Evolutionary conservation across 2,888 invertebrate species (phyloP).

Genomic region (Pristionchus japonicus): DNA sequence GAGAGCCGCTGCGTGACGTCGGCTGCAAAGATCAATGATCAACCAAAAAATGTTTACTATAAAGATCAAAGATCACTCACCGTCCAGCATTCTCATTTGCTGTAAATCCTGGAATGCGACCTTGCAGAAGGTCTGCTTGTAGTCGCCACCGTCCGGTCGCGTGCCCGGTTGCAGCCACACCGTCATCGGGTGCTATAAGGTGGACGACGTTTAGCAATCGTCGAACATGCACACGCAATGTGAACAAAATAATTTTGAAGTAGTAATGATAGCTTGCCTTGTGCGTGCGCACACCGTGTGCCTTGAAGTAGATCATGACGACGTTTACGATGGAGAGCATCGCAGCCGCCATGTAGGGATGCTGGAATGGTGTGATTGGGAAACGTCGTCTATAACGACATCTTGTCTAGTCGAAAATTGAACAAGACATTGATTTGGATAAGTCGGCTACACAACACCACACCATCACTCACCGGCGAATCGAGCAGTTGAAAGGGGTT

Average conservation of each 20-base stretch:
- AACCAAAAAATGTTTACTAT: too few species aligned
- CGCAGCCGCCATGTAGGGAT: neutral
- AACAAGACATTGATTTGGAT: neutral
- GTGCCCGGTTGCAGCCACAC: neutral
- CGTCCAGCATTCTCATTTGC: neutral
- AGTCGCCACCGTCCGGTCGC: neutral
- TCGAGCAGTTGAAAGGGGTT: neutral
- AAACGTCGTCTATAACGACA: slow-evolving; percentile 19
- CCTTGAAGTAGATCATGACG: neutral
- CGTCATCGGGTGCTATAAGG: slow-evolving; percentile 24
- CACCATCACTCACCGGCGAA: neutral
- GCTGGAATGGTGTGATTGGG: neutral
- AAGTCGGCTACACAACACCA: neutral
- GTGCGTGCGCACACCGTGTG: neutral
- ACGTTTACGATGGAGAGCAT: neutral
- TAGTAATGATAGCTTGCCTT: neutral
- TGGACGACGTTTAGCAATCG: neutral
- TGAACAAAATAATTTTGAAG: neutral
- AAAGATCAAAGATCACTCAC: neutral
- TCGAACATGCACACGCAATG: neutral
- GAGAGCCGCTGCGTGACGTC: neutral
- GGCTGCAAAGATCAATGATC: neutral
- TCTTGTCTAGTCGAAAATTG: neutral
- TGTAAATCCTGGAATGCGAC: neutral
- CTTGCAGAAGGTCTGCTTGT: neutral